Base-by-base conservation (phyloP, 2,888 invertebrate species). In the Cordilura impudica region DNA sequence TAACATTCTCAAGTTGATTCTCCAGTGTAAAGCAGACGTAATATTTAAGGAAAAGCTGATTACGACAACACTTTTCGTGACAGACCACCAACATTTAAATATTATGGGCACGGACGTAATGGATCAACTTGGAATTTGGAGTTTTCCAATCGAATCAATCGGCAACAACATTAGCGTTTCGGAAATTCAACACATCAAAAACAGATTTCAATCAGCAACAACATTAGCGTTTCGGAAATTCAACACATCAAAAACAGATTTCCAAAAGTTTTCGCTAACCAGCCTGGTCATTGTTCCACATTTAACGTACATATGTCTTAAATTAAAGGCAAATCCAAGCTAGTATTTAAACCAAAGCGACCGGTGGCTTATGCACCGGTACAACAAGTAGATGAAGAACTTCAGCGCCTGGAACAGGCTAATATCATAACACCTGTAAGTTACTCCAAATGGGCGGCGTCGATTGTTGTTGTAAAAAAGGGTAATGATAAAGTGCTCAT, bases 371-470 rank as follows among this genome's bases (percentile, higher is more conserved):
- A 81, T 72, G 82, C 81, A 47, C 76, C 69, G 19, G 18, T 74
- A 12, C 54, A 72, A 29, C 60, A 75, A 2, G 80, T 83, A 19
- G 80, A 78, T 47, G 53, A 54, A 14, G 78, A 82, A 60, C 26
- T 82, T 4, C 18, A 76, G 31, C 71, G 81, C 16, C n/a, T n/a
- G n/a, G n/a, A n/a, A n/a, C n/a, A n/a, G n/a, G n/a, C n/a, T n/a
- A n/a, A n/a, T n/a, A n/a, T n/a, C n/a, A n/a, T n/a, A n/a, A n/a
- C n/a, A n/a, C n/a, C n/a, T n/a, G n/a, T n/a, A n/a, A n/a, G n/a
- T 65, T 82, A 43, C 18, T 83, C 77, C 16, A 73, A 81, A 35
- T 83, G 81, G 78, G 72, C 82, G 21, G 78, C 82, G 61, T 80
- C 82, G 3, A 78, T 83, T 47, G 80, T 82, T 18, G 71, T 71